A percentile compares a stretch with the other conserved stretches of the same genome.
Conservation (phyloP, 2,888 invertebrate species). For the Iphiclides podalirius region DNA sequence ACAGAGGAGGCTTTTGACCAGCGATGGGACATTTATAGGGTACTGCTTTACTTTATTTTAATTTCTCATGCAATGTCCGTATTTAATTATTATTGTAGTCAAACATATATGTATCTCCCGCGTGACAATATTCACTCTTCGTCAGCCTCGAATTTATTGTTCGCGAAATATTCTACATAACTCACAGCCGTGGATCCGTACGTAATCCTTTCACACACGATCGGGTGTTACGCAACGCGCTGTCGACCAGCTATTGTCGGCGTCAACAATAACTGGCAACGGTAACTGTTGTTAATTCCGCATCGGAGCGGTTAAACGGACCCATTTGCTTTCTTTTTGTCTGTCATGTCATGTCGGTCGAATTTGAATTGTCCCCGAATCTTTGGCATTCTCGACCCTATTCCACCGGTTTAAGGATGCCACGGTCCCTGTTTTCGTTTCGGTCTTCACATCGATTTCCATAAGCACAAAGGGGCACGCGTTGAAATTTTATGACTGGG, state of each 20-base stretch:
- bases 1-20: too few relatives aligned
- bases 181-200: background rate
- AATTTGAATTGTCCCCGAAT: constrained; percentile 22
- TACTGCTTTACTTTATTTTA: too few relatives aligned
- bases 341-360: constrained; percentile 33
- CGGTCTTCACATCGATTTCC: constrained; percentile 36
- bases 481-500: constrained; percentile 42
- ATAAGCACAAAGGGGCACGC: constrained; percentile 36
- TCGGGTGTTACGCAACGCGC: constrained; percentile 47
- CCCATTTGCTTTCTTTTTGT: constrained; percentile 62
- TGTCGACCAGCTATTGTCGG: constrained; percentile 52
- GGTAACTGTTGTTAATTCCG: constrained; percentile 30
- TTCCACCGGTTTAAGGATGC: constrained; percentile 25
- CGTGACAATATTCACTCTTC: too few relatives aligned
- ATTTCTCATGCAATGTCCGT: too few relatives aligned
- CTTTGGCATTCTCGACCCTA: constrained; percentile 28
- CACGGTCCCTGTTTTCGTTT: constrained; percentile 24
- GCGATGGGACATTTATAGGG: too few relatives aligned
- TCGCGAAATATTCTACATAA: too few relatives aligned
- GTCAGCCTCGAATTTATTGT: too few relatives aligned
- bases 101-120: too few relatives aligned
- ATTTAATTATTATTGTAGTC: too few relatives aligned
- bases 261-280: constrained; percentile 40
- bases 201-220: constrained; percentile 37
- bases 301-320: constrained; percentile 62